A percentile compares a stretch with the other conserved stretches of the same genome.
These are phyloP conservation scores for Cochlearius cochlearius DNA, from an alignment of 2,113 vertebrate genomes.

Conservation along the genomic window DNA sequence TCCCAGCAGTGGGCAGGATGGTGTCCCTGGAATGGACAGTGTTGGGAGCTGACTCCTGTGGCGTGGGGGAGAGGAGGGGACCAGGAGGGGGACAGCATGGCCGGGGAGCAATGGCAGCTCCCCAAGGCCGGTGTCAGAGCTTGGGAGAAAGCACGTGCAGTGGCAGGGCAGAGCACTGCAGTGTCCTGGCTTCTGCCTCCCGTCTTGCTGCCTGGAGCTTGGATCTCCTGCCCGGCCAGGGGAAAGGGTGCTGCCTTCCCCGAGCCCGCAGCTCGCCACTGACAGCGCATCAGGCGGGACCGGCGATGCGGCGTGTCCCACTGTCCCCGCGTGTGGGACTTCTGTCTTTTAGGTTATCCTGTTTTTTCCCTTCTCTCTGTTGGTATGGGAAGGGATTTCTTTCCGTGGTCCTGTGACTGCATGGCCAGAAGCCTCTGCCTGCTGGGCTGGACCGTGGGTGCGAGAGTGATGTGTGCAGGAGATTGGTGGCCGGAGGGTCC, in stretches of 20 bases:
- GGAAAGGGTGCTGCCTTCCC: background rate
- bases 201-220: background rate
- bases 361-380: background rate
- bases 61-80: background rate
- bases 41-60: rapidly evolving
- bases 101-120: background rate
- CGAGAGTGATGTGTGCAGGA: background rate
- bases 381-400: background rate
- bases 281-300: background rate
- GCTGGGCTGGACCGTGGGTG: background rate
- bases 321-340: rapidly evolving
- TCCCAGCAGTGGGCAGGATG: background rate
- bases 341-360: background rate
- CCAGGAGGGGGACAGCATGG: background rate
- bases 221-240: background rate
- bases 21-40: background rate
- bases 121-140: background rate
- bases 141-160: background rate
- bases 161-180: background rate
- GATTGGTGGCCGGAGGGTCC: background rate
- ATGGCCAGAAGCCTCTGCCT: background rate
- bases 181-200: background rate
- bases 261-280: background rate
- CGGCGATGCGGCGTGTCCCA: rapidly evolving
- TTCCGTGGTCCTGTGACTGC: background rate